A percentile compares a stretch with the other conserved stretches of the same genome.
These are phyloP conservation scores for Gopherus flavomarginatus DNA, from an alignment of 2,113 vertebrate genomes.

Conservation along the genomic window DNA sequence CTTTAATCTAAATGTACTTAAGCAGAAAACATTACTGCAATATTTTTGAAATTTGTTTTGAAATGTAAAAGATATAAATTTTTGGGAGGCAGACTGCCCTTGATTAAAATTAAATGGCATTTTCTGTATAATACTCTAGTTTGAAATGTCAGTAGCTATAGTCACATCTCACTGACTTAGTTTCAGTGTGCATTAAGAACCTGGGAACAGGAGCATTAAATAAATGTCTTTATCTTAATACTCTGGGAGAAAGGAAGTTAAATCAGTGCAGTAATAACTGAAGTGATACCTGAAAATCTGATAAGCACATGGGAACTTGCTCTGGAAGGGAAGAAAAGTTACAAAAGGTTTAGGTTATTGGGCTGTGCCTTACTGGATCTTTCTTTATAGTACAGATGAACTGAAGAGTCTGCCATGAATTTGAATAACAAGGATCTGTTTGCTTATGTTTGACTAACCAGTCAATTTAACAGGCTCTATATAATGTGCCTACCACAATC, in stretches of 20 bases:
- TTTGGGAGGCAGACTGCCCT: not conserved
- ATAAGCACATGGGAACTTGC: not conserved
- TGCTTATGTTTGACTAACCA: not conserved
- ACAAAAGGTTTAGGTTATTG: not conserved
- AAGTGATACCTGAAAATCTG: slow-evolving; percentile 19
- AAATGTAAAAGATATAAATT: not conserved
- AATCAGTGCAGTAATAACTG: not conserved
- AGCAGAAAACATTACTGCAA: not conserved
- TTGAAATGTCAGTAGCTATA: not conserved
- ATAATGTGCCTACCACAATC: not conserved
- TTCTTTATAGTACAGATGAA: not conserved
- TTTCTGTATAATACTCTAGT: not conserved
- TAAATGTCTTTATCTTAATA: not conserved
- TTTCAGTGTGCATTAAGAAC: not conserved
- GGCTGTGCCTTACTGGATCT: not conserved
- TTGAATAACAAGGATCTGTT: not conserved
- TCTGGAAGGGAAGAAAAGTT: not conserved
- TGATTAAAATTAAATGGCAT: not conserved
- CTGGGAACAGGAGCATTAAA: not conserved
- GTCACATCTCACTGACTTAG: not conserved
- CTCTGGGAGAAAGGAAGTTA: not conserved
- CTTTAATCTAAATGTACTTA: not conserved
- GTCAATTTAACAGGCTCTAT: not conserved
- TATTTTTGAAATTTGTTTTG: not conserved
- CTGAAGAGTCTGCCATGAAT: not conserved